Evolutionary conservation across 2,113 vertebrate genomes (phyloP).

Genomic region (Artemisiospiza belli): DNA sequence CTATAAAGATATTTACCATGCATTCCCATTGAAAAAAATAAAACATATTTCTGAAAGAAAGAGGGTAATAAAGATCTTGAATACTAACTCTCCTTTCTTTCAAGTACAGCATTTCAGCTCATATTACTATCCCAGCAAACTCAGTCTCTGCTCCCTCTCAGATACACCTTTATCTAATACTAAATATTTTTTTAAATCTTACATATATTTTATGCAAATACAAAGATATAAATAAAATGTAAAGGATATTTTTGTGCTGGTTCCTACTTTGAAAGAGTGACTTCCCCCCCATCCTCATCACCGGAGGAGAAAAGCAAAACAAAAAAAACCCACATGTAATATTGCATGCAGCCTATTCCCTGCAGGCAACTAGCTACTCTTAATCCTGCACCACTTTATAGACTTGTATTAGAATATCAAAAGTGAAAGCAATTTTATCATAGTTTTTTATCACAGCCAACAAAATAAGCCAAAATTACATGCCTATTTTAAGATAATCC

Average conservation of each 20-base stretch:
- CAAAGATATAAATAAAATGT: not conserved
- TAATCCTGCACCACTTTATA: rapidly evolving
- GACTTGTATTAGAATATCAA: not conserved
- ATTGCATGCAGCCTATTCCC: not conserved
- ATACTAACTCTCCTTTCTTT: not conserved
- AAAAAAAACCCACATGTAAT: not conserved
- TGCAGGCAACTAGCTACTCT: not conserved
- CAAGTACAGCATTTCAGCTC: not conserved
- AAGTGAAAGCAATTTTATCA: not conserved
- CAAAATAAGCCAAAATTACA: not conserved
- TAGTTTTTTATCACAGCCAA: not conserved
- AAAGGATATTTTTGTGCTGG: not conserved
- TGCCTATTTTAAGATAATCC: not conserved
- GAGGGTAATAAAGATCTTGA: not conserved
- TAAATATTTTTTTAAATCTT: not conserved
- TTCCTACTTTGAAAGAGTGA: not conserved
- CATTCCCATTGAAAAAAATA: not conserved
- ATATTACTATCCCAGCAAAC: not conserved
- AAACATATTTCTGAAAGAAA: not conserved
- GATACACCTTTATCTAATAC: not conserved
- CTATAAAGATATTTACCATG: not conserved
- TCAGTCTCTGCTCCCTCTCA: not conserved
- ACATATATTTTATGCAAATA: not conserved
- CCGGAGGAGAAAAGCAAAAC: not conserved
- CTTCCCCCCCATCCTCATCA: rapidly evolving